These are phyloP conservation scores for Gymnocypris eckloni DNA, from an alignment of 2,797 vertebrate species.

Conservation along the genomic window DNA sequence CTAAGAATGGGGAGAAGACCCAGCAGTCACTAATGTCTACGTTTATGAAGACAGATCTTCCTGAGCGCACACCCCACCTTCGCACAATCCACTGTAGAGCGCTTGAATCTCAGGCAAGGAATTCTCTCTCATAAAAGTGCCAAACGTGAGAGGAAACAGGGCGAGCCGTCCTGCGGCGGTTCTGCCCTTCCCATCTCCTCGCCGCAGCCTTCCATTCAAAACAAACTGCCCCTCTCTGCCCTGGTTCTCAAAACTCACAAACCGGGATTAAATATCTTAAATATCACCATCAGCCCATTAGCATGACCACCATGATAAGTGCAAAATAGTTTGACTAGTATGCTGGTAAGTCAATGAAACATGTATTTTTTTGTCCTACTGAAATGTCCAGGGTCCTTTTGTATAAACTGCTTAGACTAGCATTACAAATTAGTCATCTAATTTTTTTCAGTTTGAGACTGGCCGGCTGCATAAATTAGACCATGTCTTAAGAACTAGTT, in stretches of 20 bases:
- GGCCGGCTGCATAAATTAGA: background rate
- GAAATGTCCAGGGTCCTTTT: background rate
- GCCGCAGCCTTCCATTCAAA: slow-evolving; percentile 40
- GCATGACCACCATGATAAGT: background rate
- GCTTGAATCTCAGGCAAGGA: slow-evolving; percentile 45
- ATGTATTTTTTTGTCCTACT: background rate
- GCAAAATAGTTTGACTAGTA: slow-evolving; percentile 8
- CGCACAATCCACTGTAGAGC: slow-evolving; percentile 55
- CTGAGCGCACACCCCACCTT: slow-evolving; percentile 55
- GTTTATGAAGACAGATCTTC: slow-evolving; percentile 57
- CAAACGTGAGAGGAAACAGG: slow-evolving; percentile 63
- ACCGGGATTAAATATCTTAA: slow-evolving; percentile 43
- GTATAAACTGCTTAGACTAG: background rate
- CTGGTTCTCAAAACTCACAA: slow-evolving; percentile 41
- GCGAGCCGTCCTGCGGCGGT: slow-evolving; percentile 32
- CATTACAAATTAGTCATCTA: background rate
- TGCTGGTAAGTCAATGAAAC: background rate
- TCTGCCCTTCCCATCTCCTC: slow-evolving; percentile 46
- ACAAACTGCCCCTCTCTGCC: slow-evolving; percentile 33
- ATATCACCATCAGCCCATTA: slow-evolving; percentile 32
- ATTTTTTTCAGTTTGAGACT: background rate
- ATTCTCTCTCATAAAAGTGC: slow-evolving; percentile 61
- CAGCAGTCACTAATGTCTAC: slow-evolving; percentile 49
- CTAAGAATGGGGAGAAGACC: slow-evolving; percentile 20
- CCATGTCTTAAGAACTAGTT: background rate